Conservation (phyloP, 2,888 invertebrate genomes). For the Pristionchus fissidentatus region DNA sequence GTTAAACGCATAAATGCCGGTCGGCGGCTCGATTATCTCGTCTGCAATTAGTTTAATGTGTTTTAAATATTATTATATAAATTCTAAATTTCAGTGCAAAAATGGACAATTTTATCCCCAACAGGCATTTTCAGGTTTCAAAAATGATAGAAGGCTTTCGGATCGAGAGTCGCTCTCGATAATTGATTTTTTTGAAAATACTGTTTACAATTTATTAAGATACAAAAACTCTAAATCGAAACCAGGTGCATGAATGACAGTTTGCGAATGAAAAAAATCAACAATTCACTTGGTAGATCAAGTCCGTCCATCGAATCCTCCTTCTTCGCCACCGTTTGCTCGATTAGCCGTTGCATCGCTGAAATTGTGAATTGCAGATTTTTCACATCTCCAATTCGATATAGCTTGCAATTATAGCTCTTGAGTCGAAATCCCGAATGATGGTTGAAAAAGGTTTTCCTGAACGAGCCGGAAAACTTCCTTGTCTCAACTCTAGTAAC, state of each 20-base stretch:
- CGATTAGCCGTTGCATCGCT: constrained; percentile 46
- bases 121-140: background rate
- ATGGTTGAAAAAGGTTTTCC: too few relatives aligned
- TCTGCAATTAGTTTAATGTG: background rate
- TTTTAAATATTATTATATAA: background rate
- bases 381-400: constrained; percentile 67
- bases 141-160: background rate
- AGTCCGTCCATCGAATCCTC: constrained; percentile 42
- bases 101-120: background rate
- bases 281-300: constrained; percentile 24
- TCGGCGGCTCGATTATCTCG: constrained; percentile 57
- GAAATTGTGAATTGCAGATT: background rate
- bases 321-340: constrained; percentile 19
- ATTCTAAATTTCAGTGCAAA: too few relatives aligned
- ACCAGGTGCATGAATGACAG: background rate
- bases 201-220: too few relatives aligned
- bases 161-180: background rate
- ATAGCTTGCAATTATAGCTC: constrained; percentile 53
- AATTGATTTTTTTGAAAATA: background rate
- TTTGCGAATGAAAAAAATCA: background rate
- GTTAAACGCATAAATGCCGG: constrained; percentile 66
- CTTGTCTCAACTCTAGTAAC: background rate
- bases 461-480: too few relatives aligned
- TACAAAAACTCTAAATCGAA: background rate
- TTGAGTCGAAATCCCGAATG: too few relatives aligned